Base-by-base conservation (phyloP, 2,888 invertebrate genomes). In the Trichacis sp. region DNA sequence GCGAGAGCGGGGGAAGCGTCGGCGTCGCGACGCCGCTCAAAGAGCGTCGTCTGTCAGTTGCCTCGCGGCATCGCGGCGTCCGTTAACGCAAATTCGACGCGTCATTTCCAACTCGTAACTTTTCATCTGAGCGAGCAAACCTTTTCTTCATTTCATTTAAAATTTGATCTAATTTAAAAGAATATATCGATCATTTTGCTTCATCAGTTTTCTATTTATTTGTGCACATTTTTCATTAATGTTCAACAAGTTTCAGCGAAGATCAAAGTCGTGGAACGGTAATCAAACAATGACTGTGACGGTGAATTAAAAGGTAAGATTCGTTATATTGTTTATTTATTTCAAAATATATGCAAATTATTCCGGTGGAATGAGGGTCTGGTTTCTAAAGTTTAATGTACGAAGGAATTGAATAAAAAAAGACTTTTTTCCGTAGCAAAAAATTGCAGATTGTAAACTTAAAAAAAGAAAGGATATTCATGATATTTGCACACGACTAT, bases 61-160 rank as follows among this genome's bases (percentile, higher is more conserved):
- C 68, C 75, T 73, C 77, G 77, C 77, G 77, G 72, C 76, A 67
- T 73, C 73, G 73, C 73, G 71, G 73, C 71, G 63, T 63, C 56
- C 14, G 36, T 17, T 17, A 18, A 18, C 17, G 49, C 19, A 1
- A 17, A 49, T 36, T 19, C 36, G 38, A 49, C 12, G 18, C 19
- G 19, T 4, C 17, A 4, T 49, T 49, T 18, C 12, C 1, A 24
- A 11, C 30, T 9, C 12, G 33, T 17, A 11, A 48, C 9, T 17
- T 18, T 19, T 19, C 3, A 4, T 18, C 15, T 1, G 12, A 48
- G 12, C 12, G 9, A 18, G 11, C 17, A 43, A 9, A 6, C 8
- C 9, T 19, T 17, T 43, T 18, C 9, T 19, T 9, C n/a, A 33
- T 43, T 43, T 43, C 11, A 43, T 43, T 19, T 9, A 40, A 15